Conservation (phyloP, 1,140 invertebrate genomes). For the Zophobas atratus region DNA sequence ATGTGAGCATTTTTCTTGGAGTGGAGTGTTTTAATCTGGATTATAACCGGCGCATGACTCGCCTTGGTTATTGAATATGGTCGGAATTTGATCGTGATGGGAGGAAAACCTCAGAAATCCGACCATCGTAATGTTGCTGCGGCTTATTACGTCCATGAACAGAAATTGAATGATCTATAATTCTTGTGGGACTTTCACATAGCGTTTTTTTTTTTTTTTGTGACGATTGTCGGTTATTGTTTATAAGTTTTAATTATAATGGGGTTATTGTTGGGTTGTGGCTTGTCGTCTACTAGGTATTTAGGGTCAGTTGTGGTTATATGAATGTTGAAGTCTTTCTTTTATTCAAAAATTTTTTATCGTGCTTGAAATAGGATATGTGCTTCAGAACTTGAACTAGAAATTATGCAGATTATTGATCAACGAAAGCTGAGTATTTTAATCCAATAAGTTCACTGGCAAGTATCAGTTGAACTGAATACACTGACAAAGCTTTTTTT, state of each 20-base stretch:
- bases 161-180: neutral
- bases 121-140: constrained; percentile 20
- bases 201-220: constrained; percentile 9
- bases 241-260: neutral
- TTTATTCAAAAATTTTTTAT: too few relatives aligned
- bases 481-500: too few relatives aligned
- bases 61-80: constrained; percentile 7
- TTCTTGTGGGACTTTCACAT: constrained; percentile 13
- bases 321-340: too few relatives aligned
- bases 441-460: too few relatives aligned
- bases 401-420: too few relatives aligned
- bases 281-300: too few relatives aligned
- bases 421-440: too few relatives aligned
- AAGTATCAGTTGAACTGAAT: too few relatives aligned
- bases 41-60: constrained; percentile 1
- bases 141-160: neutral
- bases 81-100: constrained; percentile 26
- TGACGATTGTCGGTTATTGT: neutral
- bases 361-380: too few relatives aligned
- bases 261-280: neutral
- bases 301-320: too few relatives aligned
- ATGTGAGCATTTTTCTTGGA: constrained; percentile 9
- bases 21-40: constrained; percentile 1
- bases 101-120: constrained; percentile 34
- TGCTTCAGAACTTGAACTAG: too few relatives aligned